Evolutionary conservation across 30 jellyfish, hydroid and myxozoan genomes (phyloP), one percentile per base, ranked within the genome.

Genomic region (Hydractinia symbiolongicarpus): DNA sequence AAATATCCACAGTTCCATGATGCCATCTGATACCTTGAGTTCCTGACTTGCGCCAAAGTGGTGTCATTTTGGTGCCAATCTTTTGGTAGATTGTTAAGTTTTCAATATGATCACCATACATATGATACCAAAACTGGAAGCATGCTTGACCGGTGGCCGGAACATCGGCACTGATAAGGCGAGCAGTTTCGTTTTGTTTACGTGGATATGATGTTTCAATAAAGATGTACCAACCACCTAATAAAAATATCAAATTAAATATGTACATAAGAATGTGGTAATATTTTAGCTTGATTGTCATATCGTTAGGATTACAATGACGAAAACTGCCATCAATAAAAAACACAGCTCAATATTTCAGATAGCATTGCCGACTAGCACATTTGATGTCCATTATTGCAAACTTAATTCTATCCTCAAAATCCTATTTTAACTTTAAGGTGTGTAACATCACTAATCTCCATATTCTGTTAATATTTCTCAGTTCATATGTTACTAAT

Each of bases 61-160:
- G 84, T 4, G 95, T 78, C 95, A 88, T 85, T n/a, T 64, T 75
- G 5, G 86, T 77, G 7, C 86, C 82, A 66, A 81, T 71, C 84
- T 79, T 92, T 82, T 70, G 68, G 76, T 92, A 92, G 15, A 92
- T 83, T 9, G 98, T 86, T 50, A 92, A 72, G 62, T 92, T 92
- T 53, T 80, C 98, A n/a, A 92, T 89, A 75, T 92, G 98, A 73
- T 92, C 98, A 9, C 98, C 98, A 66, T 86, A 92, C 98, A 92
- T 92, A 86, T 92, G 98, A 77, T 92, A 92, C 98, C 98, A 92
- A 79, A 92, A 92, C 82, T 86, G 88, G 73, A 92, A 86, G 67
- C 98, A 92, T 54, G 56, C 87, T 56, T 83, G 66, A 60, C 76
- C 70, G 62, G 98, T 86, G 66, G 98, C 86, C 30, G 96, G 96